Evolutionary conservation across 2,888 invertebrate species (phyloP), one percentile per base, ranked within the genome.

Genomic region (Acronicta alni): DNA sequence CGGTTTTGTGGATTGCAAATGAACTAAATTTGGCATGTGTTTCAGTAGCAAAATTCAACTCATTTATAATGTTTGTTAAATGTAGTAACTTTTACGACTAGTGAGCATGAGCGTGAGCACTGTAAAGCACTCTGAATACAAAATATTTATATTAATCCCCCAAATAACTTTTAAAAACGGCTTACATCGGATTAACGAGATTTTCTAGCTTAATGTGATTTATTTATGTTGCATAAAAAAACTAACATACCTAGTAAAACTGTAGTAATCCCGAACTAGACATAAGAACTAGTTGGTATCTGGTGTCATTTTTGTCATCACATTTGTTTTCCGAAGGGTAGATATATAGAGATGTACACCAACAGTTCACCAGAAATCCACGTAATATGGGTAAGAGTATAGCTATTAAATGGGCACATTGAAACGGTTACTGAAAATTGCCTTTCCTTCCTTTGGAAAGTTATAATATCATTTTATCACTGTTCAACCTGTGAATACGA

Each of bases 1-100:
- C 72, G 49, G 62, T 69, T 75, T 65, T 69, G 75, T 57, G 75
- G 60, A 52, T 63, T 60, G 51, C 56, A 68, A 71, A 75, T 77
- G 60, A 66, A 75, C 52, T 65, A 57, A 67, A 74, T 69, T 74
- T 74, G 70, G 74, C 69, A 69, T 57, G 57, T 51, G 45, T 73
- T 69, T 61, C 46, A 52, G 18, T 37, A 41, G 32, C 43, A 44
- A 57, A 68, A 57, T 68, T 52, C 30, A 20, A 35, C 54, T 39
- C 47, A 67, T 72, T 48, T 60, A 45, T 52, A 30, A 72, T 55
- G 44, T 46, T 66, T 10, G 42, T 42, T 44, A 20, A 10, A 47
- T 66, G 57, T 41, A 44, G 16, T 16, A 26, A 55, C 49, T 43
- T 43, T 10, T 41, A 46, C n/a, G 17, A 26, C 37, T 20, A 23